Conservation (phyloP, 2,113 vertebrate species). For the Cariama cristata region DNA sequence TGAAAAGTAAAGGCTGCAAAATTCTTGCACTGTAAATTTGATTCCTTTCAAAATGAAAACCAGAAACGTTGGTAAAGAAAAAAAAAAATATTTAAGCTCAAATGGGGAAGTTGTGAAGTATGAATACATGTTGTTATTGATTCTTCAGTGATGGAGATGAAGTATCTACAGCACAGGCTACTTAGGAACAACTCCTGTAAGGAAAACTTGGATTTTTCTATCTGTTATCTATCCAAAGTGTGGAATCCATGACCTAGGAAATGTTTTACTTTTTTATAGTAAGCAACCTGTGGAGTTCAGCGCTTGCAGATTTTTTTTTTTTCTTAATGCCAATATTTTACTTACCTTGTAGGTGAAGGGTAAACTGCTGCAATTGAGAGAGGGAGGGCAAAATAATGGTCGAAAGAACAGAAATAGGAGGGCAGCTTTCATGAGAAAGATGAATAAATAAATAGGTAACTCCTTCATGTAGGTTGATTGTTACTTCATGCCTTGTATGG, state of each 20-base stretch:
- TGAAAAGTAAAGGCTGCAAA: neutral
- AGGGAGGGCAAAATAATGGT: neutral
- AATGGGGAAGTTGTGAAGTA: neutral
- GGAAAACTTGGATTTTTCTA: neutral
- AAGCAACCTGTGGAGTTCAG: neutral
- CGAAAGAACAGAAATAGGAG: neutral
- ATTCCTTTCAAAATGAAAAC: neutral
- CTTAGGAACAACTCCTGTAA: neutral
- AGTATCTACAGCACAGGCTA: neutral
- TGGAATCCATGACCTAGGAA: neutral
- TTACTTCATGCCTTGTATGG: neutral
- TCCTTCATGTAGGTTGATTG: neutral
- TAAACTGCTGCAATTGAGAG: neutral
- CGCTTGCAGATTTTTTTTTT: neutral
- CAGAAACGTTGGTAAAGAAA: accelerated
- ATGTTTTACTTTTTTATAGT: neutral
- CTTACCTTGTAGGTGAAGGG: neutral
- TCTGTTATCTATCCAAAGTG: neutral
- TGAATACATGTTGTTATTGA: neutral
- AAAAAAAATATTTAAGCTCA: neutral
- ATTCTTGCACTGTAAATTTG: neutral
- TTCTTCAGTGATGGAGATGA: neutral
- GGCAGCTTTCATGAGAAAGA: neutral
- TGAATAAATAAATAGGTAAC: neutral
- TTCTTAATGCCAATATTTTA: neutral